These are phyloP conservation scores for Paralinhomoeus sp. DNA, from an alignment of 2,888 invertebrate genomes.

Conservation along the genomic window DNA sequence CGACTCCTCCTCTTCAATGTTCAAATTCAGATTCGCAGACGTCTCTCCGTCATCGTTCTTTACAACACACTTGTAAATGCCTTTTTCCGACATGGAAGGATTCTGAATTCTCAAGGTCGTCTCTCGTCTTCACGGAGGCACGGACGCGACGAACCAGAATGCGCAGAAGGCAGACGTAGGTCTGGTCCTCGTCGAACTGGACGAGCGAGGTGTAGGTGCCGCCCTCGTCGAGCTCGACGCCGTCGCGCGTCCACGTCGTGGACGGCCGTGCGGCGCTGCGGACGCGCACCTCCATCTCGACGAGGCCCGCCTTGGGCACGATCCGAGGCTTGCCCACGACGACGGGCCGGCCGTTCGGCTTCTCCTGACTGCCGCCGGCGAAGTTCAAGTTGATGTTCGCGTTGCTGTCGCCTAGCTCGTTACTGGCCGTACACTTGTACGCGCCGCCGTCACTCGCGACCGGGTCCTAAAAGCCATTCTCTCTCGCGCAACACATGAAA, in stretches of 20 bases:
- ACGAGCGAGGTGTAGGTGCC: slow-evolving; percentile 20
- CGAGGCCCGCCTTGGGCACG: slow-evolving; percentile 85
- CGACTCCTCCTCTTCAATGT: slow-evolving; percentile 47
- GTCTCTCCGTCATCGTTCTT: slow-evolving; percentile 61
- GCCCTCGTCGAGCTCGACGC: slow-evolving; percentile 14
- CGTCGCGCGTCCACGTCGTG: slow-evolving; percentile 41
- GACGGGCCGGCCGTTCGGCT: slow-evolving; percentile 39
- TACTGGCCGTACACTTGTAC: slow-evolving; percentile 96
- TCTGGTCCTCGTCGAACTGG: slow-evolving; percentile 22
- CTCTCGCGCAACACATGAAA: too few relatives aligned
- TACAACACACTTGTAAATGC: slow-evolving; percentile 13
- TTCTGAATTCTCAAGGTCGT: too few relatives aligned
- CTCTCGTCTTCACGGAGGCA: too few relatives aligned
- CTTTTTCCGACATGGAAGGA: too few relatives aligned
- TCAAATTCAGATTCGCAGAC: slow-evolving; percentile 82
- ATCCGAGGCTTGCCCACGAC: slow-evolving; percentile 96
- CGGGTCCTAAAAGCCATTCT: slow-evolving; percentile 50
- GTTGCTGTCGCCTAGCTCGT: slow-evolving; percentile 94
- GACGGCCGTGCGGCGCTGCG: slow-evolving; percentile 67
- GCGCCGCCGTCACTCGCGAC: slow-evolving; percentile 88
- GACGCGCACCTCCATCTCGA: slow-evolving; percentile 82
- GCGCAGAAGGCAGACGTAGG: slow-evolving; percentile 23
- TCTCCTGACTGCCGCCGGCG: slow-evolving; percentile 56
- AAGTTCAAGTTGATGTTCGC: slow-evolving; percentile 98
- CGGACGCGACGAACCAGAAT: too few relatives aligned